Evolutionary conservation across 2,113 vertebrate species (phyloP), one percentile per base, ranked within the genome.

Genomic region (Sarotherodon lohbergeri): DNA sequence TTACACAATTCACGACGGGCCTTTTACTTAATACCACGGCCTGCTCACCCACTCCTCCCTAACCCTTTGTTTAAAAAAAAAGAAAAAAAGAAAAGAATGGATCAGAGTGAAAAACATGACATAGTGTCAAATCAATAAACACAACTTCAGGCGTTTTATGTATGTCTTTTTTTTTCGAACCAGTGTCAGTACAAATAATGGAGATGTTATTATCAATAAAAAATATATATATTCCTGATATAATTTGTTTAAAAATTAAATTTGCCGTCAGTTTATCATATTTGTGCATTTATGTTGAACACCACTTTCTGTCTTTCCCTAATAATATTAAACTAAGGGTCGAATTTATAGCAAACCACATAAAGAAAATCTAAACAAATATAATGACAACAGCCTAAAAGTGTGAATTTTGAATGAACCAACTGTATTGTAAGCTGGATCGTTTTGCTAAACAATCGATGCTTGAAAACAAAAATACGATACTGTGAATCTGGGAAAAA

Each of bases 1-100:
- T 97, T 96, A 97, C 95, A 96, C 92, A 92, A 91, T 94, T 92
- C 94, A 96, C 91, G 86, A 93, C 87, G 93, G 93, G 91, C 90
- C 95, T 95, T 95, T 91, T 76, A 92, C 89, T 95, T 95, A 96
- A 95, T 94, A 91, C 94, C 92, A 82, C 83, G 86, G 89, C 71
- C 90, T 97, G 95, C 93, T 95, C 95, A 94, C 91, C 84, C 88
- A 92, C 93, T 93, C 95, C 95, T 83, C 82, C 82, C 80, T 22
- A 81, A 83, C 82, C 76, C 86, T 59, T 79, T 63, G 39, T 90
- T 84, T 79, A 24, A 57, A 85, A 24, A 13, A 41, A 43, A 68
- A 32, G 6, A 56, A 56, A 61, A 36, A 32, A n/a, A 63, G 29
- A 63, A 66, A 36, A n/a, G 4, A 71, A 68, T 24, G 55, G 41